These are phyloP conservation scores for Oreochromis spilurus DNA, from an alignment of 2,113 vertebrate genomes.

Conservation along the genomic window DNA sequence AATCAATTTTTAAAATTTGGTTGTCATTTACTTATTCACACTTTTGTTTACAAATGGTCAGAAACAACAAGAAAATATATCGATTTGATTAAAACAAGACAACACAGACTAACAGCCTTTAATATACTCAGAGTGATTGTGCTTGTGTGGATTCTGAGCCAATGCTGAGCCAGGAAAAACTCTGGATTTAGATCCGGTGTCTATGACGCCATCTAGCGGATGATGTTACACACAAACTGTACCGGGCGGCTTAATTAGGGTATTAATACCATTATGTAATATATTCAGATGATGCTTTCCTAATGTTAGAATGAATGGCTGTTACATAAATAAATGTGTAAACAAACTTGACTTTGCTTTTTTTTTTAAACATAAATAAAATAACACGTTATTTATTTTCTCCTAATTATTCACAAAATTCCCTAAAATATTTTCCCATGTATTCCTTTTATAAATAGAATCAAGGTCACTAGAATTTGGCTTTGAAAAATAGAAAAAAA, in stretches of 20 bases:
- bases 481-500: neutral
- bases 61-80: neutral
- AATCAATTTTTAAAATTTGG: neutral
- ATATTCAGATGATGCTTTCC: neutral
- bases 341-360: neutral
- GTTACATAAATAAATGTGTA: neutral
- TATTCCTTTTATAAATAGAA: neutral
- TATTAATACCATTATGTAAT: constrained; percentile 17
- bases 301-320: neutral
- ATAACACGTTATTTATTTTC: neutral
- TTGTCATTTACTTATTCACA: neutral
- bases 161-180: neutral
- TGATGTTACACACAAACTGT: neutral
- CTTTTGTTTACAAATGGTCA: neutral
- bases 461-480: neutral
- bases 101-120: neutral
- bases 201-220: constrained; percentile 53
- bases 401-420: neutral
- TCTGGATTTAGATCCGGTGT: neutral
- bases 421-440: neutral
- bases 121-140: neutral
- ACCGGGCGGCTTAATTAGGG: neutral
- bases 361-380: neutral
- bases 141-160: neutral
- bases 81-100: rapidly evolving